Conservation (phyloP, 2,797 vertebrate genomes). For the Malacoraja senta region DNA sequence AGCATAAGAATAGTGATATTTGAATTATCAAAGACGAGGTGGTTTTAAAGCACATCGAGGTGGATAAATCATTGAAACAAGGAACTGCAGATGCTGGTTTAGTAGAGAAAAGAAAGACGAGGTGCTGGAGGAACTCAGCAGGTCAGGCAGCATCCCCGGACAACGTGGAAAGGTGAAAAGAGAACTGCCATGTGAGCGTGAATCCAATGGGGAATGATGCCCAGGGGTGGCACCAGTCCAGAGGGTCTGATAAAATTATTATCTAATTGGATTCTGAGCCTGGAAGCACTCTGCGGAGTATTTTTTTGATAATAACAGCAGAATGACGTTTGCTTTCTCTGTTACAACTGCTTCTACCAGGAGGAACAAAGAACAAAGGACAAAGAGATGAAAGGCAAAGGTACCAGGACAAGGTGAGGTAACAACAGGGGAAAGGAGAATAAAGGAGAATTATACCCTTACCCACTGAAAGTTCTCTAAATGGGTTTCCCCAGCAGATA, state of each 20-base stretch:
- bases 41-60: too few relatives aligned
- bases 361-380: neutral
- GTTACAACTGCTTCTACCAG: neutral
- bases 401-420: neutral
- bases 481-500: neutral
- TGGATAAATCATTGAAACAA: too few relatives aligned
- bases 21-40: too few relatives aligned
- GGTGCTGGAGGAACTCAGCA: too few relatives aligned
- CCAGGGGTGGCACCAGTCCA: neutral
- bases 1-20: too few relatives aligned
- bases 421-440: neutral
- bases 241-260: too few relatives aligned
- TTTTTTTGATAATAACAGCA: too few relatives aligned
- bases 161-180: too few relatives aligned
- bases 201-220: neutral
- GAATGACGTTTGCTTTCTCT: neutral
- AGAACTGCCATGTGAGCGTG: neutral
- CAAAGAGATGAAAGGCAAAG: neutral
- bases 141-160: too few relatives aligned
- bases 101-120: too few relatives aligned
- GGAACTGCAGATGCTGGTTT: too few relatives aligned
- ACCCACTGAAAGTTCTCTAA: neutral
- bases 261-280: neutral
- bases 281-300: neutral
- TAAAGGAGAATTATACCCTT: neutral